phyloP scores from a whole-genome alignment of 92 coral and sea anemone genomes.

The Nematostella vectensis region DNA sequence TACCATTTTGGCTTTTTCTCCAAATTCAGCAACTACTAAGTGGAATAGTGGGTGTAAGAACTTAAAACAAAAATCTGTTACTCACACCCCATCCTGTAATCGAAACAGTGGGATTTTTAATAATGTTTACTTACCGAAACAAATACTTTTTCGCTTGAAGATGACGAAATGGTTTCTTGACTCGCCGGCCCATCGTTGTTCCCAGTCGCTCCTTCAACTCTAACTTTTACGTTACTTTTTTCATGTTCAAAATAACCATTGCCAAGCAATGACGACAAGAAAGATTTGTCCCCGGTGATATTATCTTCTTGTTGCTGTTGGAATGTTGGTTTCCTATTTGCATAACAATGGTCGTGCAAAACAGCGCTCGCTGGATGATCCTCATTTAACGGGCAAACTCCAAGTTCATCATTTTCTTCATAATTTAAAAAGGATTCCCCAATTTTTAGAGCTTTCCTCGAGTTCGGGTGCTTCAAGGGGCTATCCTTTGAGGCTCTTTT shows the following conservation, averaged over 20 bases:
- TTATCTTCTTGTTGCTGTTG: neutral
- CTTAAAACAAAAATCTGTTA: neutral
- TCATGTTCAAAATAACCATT: neutral
- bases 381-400: neutral
- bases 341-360: neutral
- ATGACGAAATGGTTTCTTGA: neutral
- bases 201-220: neutral
- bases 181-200: neutral
- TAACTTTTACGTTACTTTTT: neutral
- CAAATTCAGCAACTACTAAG: neutral
- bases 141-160: neutral
- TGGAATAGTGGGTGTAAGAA: neutral
- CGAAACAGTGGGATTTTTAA: neutral
- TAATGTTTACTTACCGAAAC: neutral
- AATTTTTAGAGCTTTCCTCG: neutral
- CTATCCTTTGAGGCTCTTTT: neutral
- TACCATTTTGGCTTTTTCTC: too few species aligned
- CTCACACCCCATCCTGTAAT: neutral
- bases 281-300: neutral
- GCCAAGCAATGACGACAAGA: neutral
- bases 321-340: neutral
- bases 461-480: neutral
- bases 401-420: neutral
- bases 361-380: neutral
- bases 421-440: neutral